Percentiles rank a stretch among this genome's conserved stretches.
phyloP scores from a whole-genome alignment of 2,113 vertebrate species.

The Zootoca vivipara region DNA sequence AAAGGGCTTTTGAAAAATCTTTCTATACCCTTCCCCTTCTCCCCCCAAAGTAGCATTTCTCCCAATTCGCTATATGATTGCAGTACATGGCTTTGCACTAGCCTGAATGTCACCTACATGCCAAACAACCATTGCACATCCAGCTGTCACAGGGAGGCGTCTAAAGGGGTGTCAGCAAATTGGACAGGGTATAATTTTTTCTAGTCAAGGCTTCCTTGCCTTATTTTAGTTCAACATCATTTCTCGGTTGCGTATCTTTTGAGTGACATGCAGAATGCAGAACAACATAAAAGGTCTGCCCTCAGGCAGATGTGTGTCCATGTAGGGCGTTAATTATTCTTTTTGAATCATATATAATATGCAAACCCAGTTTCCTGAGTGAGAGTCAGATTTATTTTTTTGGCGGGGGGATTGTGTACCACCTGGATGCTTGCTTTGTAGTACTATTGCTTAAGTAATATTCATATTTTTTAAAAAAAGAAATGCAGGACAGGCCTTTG shows the following conservation, averaged over 20 bases:
- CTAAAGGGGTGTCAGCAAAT: slow-evolving; percentile 73
- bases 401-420: slow-evolving; percentile 55
- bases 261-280: slow-evolving; percentile 76
- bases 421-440: slow-evolving; percentile 63
- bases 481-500: slow-evolving; percentile 53
- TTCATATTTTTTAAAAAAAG: slow-evolving; percentile 51
- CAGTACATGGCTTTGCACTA: slow-evolving; percentile 25
- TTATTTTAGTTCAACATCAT: slow-evolving; percentile 81
- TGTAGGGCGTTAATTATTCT: slow-evolving; percentile 80
- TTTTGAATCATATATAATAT: slow-evolving; percentile 74
- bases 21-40: not conserved
- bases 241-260: slow-evolving; percentile 77
- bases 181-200: slow-evolving; percentile 79
- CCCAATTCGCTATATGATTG: slow-evolving; percentile 48
- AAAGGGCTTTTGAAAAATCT: slow-evolving; percentile 2
- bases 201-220: slow-evolving; percentile 74
- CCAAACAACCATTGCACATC: slow-evolving; percentile 55
- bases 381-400: slow-evolving; percentile 45
- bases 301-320: slow-evolving; percentile 75
- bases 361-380: slow-evolving; percentile 62
- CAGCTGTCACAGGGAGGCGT: slow-evolving; percentile 66
- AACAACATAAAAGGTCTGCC: slow-evolving; percentile 80
- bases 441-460: not conserved
- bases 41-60: not conserved
- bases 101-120: slow-evolving; percentile 65